Evolutionary conservation across 1,140 invertebrate genomes (phyloP).

Genomic region (Pogonognathellus flavescens): DNA sequence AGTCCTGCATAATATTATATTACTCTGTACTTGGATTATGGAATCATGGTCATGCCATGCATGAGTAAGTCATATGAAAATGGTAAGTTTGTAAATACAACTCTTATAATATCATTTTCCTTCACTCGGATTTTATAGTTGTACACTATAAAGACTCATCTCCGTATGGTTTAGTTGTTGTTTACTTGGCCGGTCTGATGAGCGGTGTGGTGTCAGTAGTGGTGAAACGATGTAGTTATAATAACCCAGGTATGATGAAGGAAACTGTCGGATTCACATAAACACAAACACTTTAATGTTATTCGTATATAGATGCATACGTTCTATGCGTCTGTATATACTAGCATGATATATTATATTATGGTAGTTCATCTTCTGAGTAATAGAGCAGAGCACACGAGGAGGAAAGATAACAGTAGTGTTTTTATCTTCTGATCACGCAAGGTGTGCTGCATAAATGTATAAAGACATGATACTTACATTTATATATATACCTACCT

Average conservation of each 20-base stretch:
- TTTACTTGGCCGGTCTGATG: no score
- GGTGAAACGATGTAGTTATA: no score
- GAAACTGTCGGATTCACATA: constrained; percentile 26
- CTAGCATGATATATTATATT: no score
- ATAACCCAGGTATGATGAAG: not conserved
- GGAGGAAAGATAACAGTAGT: constrained; percentile 34
- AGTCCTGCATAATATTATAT: not conserved
- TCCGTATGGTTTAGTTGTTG: no score
- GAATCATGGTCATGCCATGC: not conserved
- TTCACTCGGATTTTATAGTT: no score
- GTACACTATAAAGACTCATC: no score
- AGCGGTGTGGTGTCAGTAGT: no score
- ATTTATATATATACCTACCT: not conserved
- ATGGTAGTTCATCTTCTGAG: constrained; percentile 6
- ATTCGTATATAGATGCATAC: not conserved
- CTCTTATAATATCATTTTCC: no score
- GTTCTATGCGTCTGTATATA: not conserved
- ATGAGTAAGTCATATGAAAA: not conserved
- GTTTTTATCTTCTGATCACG: constrained; percentile 47
- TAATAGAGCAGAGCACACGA: constrained; percentile 21
- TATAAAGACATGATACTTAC: not conserved
- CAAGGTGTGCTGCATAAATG: constrained; percentile 13
- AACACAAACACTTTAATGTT: not conserved
- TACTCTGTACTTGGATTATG: not conserved
- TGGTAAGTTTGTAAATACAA: not conserved